Evolutionary conservation across 1,140 invertebrate genomes (phyloP), one percentile per base, ranked within the genome.

Genomic region (Bradynema listronoti): DNA sequence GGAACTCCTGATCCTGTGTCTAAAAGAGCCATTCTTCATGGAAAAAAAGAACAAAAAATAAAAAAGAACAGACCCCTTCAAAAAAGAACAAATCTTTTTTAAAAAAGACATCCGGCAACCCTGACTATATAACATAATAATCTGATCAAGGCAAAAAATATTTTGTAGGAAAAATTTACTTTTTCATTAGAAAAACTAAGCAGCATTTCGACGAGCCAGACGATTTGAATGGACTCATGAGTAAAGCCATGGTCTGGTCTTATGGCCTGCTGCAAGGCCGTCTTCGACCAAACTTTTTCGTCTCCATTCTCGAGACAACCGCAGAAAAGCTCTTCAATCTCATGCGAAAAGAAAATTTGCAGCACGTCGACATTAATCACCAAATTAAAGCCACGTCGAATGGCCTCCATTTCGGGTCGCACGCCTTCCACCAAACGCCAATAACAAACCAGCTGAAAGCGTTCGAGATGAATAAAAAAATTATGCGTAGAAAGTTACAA

Each of bases 251-350:
- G 79, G 29, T 63, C 61, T 7, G 73, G 73, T 11, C 78, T 69
- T 47, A 75, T 60, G 9, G 61, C 59, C 50, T 70, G 60, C 19
- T 75, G 72, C 11, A 72, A 47, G 7, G 34, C 41, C 4, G 52
- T 32, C 24, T 58, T 58, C 14, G 33, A 22, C 71, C 71, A 72
- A 19, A 57, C 59, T n/a, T 41, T 53, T 22, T 69, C 68, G 39
- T 63, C 60, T 47, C 53, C 56, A 42, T 42, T 43, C 50, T 70
- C 73, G 4, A 64, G 63, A 65, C 78, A 87, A 49, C 95, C 95
- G 80, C 95, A 98, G 77, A 99, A 97, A 14, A 98, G 86, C 72
- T 89, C 87, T 78, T 98, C 92, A 73, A 99, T 78, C 82, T 98
- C 94, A 81, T 97, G 90, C 3, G 92, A 88, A 79, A 92, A 92